phyloP scores from a whole-genome alignment of 2,797 vertebrate species.

The Smutsia gigantea region DNA sequence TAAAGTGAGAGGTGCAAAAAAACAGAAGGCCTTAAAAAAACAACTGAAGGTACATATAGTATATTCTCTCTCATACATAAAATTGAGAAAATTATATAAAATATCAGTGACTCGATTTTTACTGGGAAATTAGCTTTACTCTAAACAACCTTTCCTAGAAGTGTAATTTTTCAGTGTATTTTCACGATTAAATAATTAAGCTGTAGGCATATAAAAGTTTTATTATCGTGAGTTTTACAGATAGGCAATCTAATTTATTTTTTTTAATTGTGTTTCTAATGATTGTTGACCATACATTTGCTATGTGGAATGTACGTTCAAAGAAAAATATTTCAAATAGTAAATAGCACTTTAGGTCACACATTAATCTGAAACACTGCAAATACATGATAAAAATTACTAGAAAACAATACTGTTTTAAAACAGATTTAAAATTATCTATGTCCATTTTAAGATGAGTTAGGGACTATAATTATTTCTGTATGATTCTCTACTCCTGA shows the following conservation, averaged over 20 bases:
- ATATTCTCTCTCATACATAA: conserved; percentile 40
- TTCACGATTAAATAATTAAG: conserved; percentile 79
- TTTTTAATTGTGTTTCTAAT: conserved; percentile 45
- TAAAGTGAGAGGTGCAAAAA: not conserved
- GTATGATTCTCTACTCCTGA: not conserved
- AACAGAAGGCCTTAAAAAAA: conserved; percentile 15
- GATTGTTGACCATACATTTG: conserved; percentile 38
- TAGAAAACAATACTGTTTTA: conserved; percentile 37
- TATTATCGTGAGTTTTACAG: not conserved
- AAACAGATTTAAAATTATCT: conserved; percentile 52
- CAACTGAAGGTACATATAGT: not conserved
- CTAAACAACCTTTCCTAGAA: conserved; percentile 57
- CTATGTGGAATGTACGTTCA: conserved; percentile 30
- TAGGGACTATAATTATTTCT: not conserved
- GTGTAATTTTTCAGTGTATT: not conserved
- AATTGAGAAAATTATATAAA: conserved; percentile 57
- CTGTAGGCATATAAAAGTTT: conserved; percentile 62
- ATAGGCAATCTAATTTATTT: conserved; percentile 15
- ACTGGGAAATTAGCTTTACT: conserved; percentile 44
- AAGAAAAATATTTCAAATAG: conserved; percentile 55
- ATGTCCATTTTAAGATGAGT: conserved; percentile 41
- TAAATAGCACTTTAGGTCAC: conserved; percentile 9
- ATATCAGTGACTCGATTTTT: conserved; percentile 32
- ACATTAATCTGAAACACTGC: conserved; percentile 48
- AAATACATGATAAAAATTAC: conserved; percentile 44